Conservation (phyloP, 1,140 invertebrate species). For the Drosophila jambulina region DNA sequence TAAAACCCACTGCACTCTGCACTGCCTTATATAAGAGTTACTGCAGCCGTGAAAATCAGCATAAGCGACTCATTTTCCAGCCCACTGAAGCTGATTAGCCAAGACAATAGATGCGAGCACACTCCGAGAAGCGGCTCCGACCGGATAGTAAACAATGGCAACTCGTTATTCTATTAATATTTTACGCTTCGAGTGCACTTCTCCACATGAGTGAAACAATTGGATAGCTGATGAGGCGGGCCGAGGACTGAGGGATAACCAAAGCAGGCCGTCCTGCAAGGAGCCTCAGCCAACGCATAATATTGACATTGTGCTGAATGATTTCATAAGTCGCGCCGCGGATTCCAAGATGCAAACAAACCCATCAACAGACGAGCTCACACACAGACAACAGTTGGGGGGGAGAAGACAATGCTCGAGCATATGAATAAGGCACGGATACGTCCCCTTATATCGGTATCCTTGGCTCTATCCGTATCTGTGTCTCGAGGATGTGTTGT, state of each 20-base stretch:
- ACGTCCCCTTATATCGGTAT: constrained; percentile 15
- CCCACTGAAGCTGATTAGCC: constrained; percentile 59
- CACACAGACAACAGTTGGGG: constrained; percentile 2
- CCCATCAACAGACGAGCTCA: constrained; percentile 18
- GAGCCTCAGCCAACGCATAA: constrained; percentile 44
- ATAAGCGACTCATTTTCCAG: constrained; percentile 72
- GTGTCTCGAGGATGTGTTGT: constrained; percentile 53
- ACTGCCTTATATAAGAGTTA: constrained; percentile 37
- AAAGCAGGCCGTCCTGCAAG: constrained; percentile 15
- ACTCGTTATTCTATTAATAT: constrained; percentile 84
- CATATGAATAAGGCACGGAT: constrained; percentile 61
- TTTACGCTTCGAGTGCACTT: constrained; percentile 76
- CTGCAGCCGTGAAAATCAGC: constrained; percentile 50
- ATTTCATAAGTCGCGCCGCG: constrained; percentile 73
- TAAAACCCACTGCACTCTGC: constrained; percentile 27
- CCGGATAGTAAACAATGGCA: constrained; percentile 74
- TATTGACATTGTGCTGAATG: constrained; percentile 73
- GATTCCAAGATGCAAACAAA: constrained; percentile 45
- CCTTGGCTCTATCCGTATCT: constrained; percentile 23
- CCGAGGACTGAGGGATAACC: constrained; percentile 17
- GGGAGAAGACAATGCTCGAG: constrained; percentile 49
- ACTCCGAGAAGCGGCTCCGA: constrained; percentile 30
- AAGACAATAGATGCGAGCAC: constrained; percentile 50
- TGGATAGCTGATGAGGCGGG: constrained; percentile 70
- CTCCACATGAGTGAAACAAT: constrained; percentile 84